Percentiles rank a stretch among this genome's conserved stretches.
Evolutionary conservation across 2,888 invertebrate genomes (phyloP).

Genomic region (Entomobrya proxima): DNA sequence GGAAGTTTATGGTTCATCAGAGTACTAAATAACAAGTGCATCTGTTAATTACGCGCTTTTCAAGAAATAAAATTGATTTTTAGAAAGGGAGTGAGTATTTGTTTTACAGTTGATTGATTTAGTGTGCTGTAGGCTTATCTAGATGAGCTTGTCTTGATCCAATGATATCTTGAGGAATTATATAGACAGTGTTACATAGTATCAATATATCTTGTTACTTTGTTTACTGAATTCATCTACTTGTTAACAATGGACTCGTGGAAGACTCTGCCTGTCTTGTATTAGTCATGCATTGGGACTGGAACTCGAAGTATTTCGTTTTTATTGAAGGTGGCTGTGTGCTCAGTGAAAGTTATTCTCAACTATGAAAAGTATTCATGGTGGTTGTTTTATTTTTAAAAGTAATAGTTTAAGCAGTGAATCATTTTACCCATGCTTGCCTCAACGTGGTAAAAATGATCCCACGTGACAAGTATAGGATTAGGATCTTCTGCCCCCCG

Average conservation of each 20-base stretch:
- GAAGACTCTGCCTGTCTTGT: no score
- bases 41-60: background rate
- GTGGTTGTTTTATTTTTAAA: background rate
- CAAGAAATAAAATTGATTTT: background rate
- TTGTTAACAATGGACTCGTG: no score
- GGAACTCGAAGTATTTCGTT: conserved; percentile 3
- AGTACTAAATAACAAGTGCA: conserved; percentile 5
- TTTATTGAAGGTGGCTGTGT: background rate
- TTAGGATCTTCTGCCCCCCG: conserved; percentile 66
- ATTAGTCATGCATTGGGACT: conserved; percentile 37
- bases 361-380: conserved; percentile 42
- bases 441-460: conserved; percentile 67
- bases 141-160: no score
- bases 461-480: conserved; percentile 69
- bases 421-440: conserved; percentile 27
- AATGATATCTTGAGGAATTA: no score
- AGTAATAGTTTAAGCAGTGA: conserved; percentile 41
- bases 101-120: no score
- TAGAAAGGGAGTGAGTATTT: conserved; percentile 2
- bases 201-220: no score
- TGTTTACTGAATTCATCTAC: no score
- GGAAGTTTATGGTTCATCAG: conserved; percentile 27
- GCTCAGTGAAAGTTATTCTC: conserved; percentile 41
- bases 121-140: no score
- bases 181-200: no score